Evolutionary conservation across 2,797 vertebrate species (phyloP).

Genomic region (Poeciliopsis paucimaculata): DNA sequence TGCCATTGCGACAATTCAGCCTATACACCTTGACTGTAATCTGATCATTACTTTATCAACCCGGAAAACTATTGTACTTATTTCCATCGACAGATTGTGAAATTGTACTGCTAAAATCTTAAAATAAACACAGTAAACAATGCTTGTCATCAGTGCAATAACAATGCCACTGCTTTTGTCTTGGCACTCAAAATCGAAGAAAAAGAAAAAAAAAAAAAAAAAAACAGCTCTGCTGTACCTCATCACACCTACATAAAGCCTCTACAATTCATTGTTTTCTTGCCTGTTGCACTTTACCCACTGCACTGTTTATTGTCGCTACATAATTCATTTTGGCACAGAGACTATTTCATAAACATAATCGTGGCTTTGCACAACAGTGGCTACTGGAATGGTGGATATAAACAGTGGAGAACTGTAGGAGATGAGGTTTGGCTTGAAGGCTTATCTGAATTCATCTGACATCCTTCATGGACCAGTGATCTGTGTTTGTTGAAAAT

Average conservation of each 20-base stretch:
- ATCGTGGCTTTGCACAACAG: background rate
- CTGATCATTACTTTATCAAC: background rate
- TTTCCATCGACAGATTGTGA: background rate
- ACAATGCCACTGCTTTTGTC: background rate
- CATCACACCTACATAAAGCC: background rate
- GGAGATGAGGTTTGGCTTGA: background rate
- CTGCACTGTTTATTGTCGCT: background rate
- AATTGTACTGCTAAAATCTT: background rate
- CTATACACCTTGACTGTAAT: background rate
- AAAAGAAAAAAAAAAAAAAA: background rate
- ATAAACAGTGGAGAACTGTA: background rate
- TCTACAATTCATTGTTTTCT: background rate
- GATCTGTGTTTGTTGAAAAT: background rate
- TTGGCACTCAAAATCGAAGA: background rate
- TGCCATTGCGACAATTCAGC: background rate
- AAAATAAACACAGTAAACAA: background rate
- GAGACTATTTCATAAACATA: background rate
- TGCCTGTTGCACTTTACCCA: constrained; percentile 4
- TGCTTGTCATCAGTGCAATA: background rate
- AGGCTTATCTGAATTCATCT: background rate
- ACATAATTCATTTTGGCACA: background rate
- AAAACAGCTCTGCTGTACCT: background rate
- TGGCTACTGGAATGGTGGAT: background rate
- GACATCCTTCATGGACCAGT: background rate
- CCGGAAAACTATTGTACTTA: background rate